Conservation (phyloP, 2,113 vertebrate species). For the Motacilla tschutschensis region DNA sequence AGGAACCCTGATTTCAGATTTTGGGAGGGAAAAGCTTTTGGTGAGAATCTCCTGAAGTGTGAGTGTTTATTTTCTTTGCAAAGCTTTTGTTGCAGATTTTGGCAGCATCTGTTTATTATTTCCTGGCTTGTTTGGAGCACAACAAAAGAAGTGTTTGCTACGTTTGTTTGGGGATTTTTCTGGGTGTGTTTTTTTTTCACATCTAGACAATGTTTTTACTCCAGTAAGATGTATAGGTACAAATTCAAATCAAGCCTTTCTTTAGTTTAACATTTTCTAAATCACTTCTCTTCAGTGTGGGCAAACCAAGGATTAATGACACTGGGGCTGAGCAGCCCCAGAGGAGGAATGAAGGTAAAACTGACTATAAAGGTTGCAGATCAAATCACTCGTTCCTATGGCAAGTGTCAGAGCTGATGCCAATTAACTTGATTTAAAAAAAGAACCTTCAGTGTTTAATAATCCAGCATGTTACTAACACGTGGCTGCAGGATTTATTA, state of each 20-base stretch:
- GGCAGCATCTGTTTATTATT: neutral
- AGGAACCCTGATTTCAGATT: neutral
- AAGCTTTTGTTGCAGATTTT: neutral
- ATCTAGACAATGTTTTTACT: neutral
- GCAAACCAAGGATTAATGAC: neutral
- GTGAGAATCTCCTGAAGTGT: neutral
- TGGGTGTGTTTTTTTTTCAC: neutral
- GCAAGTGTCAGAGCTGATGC: conserved; percentile 5
- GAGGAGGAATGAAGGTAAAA: neutral
- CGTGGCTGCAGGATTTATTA: conserved; percentile 14
- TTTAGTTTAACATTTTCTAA: neutral
- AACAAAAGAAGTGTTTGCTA: neutral
- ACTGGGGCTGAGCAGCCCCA: conserved; percentile 3
- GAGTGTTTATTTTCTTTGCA: neutral
- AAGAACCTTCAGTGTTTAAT: conserved; percentile 25
- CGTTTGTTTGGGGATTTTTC: neutral
- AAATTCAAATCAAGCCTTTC: neutral
- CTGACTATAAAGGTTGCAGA: neutral
- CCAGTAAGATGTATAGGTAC: neutral
- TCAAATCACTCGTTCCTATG: neutral
- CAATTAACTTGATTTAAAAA: conserved; percentile 33
- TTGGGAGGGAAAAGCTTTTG: neutral
- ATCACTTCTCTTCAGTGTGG: neutral
- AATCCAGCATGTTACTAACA: neutral
- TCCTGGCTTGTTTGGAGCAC: neutral